These are phyloP conservation scores for Drosophila kurseongensis DNA, from an alignment of 1,140 invertebrate genomes.

Conservation along the genomic window DNA sequence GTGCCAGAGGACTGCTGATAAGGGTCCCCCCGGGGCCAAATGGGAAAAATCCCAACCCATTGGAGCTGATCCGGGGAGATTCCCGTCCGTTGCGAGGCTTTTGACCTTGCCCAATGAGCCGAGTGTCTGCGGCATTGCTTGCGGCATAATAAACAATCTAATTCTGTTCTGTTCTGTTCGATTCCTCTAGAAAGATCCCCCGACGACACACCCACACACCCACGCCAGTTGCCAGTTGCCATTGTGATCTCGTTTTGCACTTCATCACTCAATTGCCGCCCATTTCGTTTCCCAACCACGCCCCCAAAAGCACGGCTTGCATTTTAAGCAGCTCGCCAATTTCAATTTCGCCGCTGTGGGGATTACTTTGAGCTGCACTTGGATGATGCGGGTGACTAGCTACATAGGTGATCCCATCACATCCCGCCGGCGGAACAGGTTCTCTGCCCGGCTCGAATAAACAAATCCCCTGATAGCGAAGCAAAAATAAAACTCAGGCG, in stretches of 20 bases:
- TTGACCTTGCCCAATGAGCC: constrained; percentile 23
- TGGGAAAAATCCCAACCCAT: constrained; percentile 18
- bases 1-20: constrained; percentile 15
- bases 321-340: constrained; percentile 48
- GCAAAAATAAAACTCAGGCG: constrained; percentile 7
- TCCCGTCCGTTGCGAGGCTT: constrained; percentile 17
- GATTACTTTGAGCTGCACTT: not conserved
- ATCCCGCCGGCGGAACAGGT: constrained; percentile 30
- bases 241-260: constrained; percentile 14
- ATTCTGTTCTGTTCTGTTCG: constrained; percentile 8
- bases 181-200: constrained; percentile 26
- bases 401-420: constrained; percentile 25
- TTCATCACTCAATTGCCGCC: constrained; percentile 19
- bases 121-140: not conserved
- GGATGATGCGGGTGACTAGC: constrained; percentile 1
- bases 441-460: constrained; percentile 8
- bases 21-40: not conserved
- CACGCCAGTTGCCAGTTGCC: not conserved
- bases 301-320: constrained; percentile 15
- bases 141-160: constrained; percentile 21
- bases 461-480: constrained; percentile 19
- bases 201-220: not conserved
- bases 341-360: constrained; percentile 1
- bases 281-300: constrained; percentile 30
- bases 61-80: constrained; percentile 13